Percentiles rank a stretch among this genome's conserved stretches.
These are phyloP conservation scores for Notechis scutatus DNA, from an alignment of 2,113 vertebrate species.

Conservation along the genomic window DNA sequence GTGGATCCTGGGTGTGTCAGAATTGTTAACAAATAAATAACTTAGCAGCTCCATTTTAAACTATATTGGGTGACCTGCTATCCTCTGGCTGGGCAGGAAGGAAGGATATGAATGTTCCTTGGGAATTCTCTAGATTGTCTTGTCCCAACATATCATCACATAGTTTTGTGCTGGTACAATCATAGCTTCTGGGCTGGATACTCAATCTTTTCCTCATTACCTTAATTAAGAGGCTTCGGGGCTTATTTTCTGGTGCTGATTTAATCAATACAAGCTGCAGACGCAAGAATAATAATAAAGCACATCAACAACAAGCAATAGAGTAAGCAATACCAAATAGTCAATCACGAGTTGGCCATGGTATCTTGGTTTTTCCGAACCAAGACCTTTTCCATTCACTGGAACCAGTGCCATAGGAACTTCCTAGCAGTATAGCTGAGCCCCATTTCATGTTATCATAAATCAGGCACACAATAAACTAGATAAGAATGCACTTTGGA, in stretches of 20 bases:
- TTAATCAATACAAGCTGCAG: slow-evolving; percentile 71
- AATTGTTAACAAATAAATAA: not conserved
- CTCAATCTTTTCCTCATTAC: slow-evolving; percentile 61
- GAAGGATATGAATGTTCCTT: not conserved
- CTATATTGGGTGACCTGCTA: not conserved
- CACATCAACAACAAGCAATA: slow-evolving; percentile 66
- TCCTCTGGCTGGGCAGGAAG: not conserved
- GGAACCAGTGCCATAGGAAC: not conserved
- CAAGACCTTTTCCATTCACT: not conserved
- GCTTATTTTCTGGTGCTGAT: slow-evolving; percentile 58
- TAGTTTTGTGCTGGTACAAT: slow-evolving; percentile 28
- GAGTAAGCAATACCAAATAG: slow-evolving; percentile 62
- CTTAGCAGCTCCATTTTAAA: not conserved
- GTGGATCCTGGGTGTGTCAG: not conserved
- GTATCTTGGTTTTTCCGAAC: not conserved
- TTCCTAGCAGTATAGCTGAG: not conserved
- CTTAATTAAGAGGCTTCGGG: slow-evolving; percentile 67
- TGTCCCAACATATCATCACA: not conserved
- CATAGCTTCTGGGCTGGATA: slow-evolving; percentile 57
- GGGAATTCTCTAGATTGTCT: not conserved
- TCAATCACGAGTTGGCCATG: slow-evolving; percentile 60
- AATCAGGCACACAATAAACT: not conserved
- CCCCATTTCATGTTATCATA: not conserved
- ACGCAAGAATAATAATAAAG: slow-evolving; percentile 57
- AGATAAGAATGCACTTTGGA: not conserved